Evolutionary conservation across 2,888 invertebrate species (phyloP), one percentile per base, ranked within the genome.

Genomic region (Lamproptera curius): DNA sequence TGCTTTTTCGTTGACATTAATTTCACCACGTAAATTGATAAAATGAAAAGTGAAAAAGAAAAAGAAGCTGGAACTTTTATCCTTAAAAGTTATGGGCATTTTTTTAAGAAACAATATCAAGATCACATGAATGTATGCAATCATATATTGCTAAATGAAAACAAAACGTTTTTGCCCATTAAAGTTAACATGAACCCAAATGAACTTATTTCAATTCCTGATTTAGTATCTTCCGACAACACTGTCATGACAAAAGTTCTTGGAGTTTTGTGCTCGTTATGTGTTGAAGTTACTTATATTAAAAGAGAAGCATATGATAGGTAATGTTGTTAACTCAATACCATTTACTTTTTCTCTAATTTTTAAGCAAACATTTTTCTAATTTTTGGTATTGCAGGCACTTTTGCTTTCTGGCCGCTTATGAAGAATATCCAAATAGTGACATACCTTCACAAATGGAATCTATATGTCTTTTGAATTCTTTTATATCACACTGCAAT

Each of bases 171-270:
- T 60, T 61, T 70, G 42, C 81, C 83, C 1, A 72, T 86, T 54
- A 73, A 80, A 70, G 67, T 83, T 33, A 56, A 59, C 23, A 70
- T 82, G 64, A 61, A 60, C 34, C 89, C 91, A 1, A 85, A 76
- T 56, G 95, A 96, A 76, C 89, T 91, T 55, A 84, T 92, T 10
- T 85, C 90, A 2, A 73, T 95, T 23, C 79, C 93, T 23, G 91
- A 93, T 56, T 74, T 97, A 51, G 91, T 95, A 9, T 92, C 94
- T 56, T 95, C 95, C 16, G 96, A 97, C 75, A 96, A 96, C 68
- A 94, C 93, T 67, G 83, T 93, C 40, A 89, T 97, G 61, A 93
- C 93, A 26, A 93, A 94, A 80, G 90, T 96, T 37, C 82, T 97
- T 6, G 91, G 93, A 34, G 94, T 95, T 0, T 90, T 97, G 50